A percentile compares a stretch with the other conserved stretches of the same genome.
phyloP scores from a whole-genome alignment of 2,797 vertebrate genomes.

The Sebastes taczanowskii region DNA sequence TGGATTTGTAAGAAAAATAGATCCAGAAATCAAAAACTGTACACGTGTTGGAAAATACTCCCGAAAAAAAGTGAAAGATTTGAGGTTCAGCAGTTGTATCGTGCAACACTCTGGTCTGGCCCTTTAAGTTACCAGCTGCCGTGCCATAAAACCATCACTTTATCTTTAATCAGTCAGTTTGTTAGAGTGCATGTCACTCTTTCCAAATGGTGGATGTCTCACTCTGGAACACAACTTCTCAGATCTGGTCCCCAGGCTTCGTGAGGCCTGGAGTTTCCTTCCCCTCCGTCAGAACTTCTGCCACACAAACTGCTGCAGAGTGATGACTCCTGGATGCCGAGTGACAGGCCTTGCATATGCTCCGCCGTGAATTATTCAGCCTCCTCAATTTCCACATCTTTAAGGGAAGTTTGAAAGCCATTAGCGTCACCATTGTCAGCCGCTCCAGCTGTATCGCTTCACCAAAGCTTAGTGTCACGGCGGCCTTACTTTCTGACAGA shows the following conservation, averaged over 20 bases:
- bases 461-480: slow-evolving; percentile 66
- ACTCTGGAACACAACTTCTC: slow-evolving; percentile 18
- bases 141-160: not conserved
- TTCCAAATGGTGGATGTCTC: slow-evolving; percentile 8
- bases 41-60: not conserved
- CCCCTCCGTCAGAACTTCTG: slow-evolving; percentile 57
- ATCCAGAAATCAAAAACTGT: not conserved
- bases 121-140: not conserved
- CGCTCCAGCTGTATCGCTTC: slow-evolving; percentile 73
- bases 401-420: slow-evolving; percentile 73
- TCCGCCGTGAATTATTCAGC: slow-evolving; percentile 75
- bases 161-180: not conserved
- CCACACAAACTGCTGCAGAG: slow-evolving; percentile 33
- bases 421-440: slow-evolving; percentile 60
- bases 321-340: slow-evolving; percentile 54
- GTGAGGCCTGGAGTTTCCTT: not conserved
- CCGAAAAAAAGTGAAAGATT: not conserved
- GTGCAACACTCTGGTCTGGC: not conserved
- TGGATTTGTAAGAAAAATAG: not conserved
- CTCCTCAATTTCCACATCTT: slow-evolving; percentile 68
- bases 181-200: not conserved
- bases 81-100: not conserved
- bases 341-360: slow-evolving; percentile 68
- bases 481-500: slow-evolving; percentile 42
- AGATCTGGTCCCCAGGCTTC: slow-evolving; percentile 32